Evolutionary conservation across 2,888 invertebrate genomes (phyloP), one percentile per base, ranked within the genome.

Genomic region (Trichogramma dendrolimi): DNA sequence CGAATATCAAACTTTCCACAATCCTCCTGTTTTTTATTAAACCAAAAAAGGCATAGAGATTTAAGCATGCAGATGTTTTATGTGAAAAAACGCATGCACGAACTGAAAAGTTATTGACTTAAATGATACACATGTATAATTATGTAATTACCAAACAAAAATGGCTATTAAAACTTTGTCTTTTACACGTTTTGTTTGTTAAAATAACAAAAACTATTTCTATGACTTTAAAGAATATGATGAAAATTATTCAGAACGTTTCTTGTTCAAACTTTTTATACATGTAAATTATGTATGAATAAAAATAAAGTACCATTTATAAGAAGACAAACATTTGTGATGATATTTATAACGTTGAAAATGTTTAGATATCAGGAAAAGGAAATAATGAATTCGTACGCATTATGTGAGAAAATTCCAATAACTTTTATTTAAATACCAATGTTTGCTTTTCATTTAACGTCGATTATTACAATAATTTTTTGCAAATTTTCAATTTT

Each of bases 391-490:
- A 10, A 46, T 46, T 27, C 3, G 27, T 27, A 27, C 27, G 3
- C 27, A 27, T 6, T 50, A 47, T 52, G 53, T 65, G 65, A 65
- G 62, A 65, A 65, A 65, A 65, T 65, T 65, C 50, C 52, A 65
- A 58, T 65, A 65, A 65, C 65, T 55, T 65, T 65, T 65, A 65
- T 65, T 65, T 65, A 44, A 62, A 65, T 65, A 50, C 55, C 57
- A 62, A 62, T 60, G 56, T 61, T 61, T 46, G 42, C 10, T 50
- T 65, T 27, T 60, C 58, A 57, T 60, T 62, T 62, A 62, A 42
- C 57, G 44, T 60, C 61, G 27, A 39, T 58, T 65, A 62, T 65
- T 65, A 65, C 64, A 62, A 62, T 62, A 57, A 58, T 60, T 59
- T 27, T 27, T 58, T 57, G 27, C 52, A 38, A 58, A 57, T 57